Conservation (phyloP, 1,140 invertebrate genomes). For the Drosophila dunni region DNA sequence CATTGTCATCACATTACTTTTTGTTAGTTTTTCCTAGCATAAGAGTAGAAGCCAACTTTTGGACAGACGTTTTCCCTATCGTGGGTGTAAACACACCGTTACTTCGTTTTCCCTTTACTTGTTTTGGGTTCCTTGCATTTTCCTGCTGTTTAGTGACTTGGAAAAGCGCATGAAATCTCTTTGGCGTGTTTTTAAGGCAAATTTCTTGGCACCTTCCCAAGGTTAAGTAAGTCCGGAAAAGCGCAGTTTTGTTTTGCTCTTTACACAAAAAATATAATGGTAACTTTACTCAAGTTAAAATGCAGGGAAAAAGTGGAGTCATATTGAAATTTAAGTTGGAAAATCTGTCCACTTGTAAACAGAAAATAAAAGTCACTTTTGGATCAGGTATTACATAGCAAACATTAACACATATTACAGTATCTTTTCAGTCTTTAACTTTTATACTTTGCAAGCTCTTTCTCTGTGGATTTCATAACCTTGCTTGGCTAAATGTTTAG, state of each 20-base stretch:
- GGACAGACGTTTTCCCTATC: conserved; percentile 34
- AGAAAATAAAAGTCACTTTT: no score
- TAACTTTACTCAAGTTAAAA: not conserved
- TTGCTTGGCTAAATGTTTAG: no score
- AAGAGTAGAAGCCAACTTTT: conserved; percentile 25
- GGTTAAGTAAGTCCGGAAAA: conserved; percentile 49
- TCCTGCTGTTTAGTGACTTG: conserved; percentile 58
- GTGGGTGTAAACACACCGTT: conserved; percentile 24
- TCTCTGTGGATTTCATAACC: no score
- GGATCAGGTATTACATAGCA: no score
- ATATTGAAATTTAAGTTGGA: no score
- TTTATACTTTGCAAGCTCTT: no score
- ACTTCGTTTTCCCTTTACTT: not conserved
- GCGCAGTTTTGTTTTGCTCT: not conserved
- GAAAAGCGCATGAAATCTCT: conserved; percentile 40
- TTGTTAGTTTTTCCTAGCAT: conserved; percentile 27
- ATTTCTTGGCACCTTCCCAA: conserved; percentile 69
- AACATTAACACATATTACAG: no score
- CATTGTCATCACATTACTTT: conserved; percentile 32
- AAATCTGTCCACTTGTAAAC: no score
- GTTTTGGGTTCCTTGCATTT: not conserved
- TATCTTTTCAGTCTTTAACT: no score
- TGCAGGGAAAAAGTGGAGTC: no score
- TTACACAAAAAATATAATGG: conserved; percentile 1
- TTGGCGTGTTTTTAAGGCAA: conserved; percentile 44